These are phyloP conservation scores for Pantherophis alleghaniensis DNA, from an alignment of 2,797 vertebrate species.

Conservation along the genomic window DNA sequence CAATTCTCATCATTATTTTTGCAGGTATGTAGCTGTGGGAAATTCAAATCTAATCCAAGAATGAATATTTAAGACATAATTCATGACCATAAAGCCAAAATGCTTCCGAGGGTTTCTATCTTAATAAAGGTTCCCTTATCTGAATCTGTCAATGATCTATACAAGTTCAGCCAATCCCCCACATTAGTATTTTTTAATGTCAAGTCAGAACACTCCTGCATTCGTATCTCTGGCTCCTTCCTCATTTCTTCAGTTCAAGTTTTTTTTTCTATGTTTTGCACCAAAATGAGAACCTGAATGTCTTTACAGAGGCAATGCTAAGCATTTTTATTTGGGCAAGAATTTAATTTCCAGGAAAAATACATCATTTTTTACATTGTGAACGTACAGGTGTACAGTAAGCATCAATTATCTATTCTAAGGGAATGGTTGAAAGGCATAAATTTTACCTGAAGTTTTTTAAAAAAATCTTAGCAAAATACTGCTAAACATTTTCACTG, in stretches of 20 bases:
- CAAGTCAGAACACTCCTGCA: background rate
- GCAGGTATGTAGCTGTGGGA: background rate
- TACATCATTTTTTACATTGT: background rate
- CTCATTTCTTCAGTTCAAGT: background rate
- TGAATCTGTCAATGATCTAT: background rate
- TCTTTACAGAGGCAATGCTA: background rate
- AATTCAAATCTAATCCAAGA: slow-evolving; percentile 23
- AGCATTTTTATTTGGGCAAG: slow-evolving; percentile 12
- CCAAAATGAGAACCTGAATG: background rate
- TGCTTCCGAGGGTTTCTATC: background rate
- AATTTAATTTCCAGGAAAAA: slow-evolving; percentile 4
- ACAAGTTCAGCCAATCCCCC: background rate
- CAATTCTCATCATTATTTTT: background rate
- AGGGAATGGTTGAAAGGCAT: background rate
- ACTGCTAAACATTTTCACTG: background rate
- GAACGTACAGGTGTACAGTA: background rate
- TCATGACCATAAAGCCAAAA: background rate
- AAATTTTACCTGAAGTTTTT: background rate
- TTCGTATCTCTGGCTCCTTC: background rate
- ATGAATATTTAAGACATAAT: background rate
- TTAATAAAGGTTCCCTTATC: background rate
- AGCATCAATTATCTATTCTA: background rate
- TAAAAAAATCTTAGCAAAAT: background rate
- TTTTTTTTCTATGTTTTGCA: background rate
- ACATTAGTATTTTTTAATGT: background rate